These are phyloP conservation scores for Beris morrisii DNA, from an alignment of 2,888 invertebrate genomes.

Conservation along the genomic window DNA sequence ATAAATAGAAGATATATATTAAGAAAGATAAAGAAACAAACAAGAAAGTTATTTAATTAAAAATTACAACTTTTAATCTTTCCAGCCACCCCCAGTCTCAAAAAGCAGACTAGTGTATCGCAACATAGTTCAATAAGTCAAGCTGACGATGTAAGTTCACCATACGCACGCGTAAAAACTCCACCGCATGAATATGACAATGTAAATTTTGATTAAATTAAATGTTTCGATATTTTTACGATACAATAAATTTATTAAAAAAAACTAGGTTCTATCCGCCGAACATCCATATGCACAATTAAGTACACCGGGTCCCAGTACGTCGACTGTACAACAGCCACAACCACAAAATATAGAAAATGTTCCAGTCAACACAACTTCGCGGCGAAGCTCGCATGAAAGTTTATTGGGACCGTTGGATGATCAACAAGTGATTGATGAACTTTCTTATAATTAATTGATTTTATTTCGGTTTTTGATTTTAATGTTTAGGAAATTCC, in stretches of 20 bases:
- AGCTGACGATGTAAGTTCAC: constrained; percentile 63
- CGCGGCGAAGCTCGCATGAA: constrained; percentile 38
- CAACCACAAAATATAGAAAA: constrained; percentile 27
- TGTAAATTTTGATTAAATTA: constrained; percentile 39
- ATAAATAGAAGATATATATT: too few species aligned
- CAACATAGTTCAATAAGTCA: constrained; percentile 64
- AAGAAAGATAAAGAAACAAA: too few species aligned
- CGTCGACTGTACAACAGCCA: constrained; percentile 21
- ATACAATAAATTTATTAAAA: constrained; percentile 20
- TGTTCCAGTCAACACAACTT: constrained; percentile 27
- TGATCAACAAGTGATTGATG: constrained; percentile 27
- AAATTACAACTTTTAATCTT: neutral
- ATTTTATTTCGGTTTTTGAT: neutral
- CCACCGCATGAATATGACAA: constrained; percentile 70
- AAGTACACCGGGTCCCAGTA: constrained; percentile 49
- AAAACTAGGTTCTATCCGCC: constrained; percentile 47
- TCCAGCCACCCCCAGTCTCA: constrained; percentile 51
- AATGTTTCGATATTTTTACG: neutral
- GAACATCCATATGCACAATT: constrained; percentile 57
- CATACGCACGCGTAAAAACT: constrained; percentile 66
- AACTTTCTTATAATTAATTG: neutral
- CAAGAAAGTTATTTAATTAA: too few species aligned
- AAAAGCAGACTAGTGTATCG: constrained; percentile 60
- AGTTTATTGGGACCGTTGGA: constrained; percentile 37
- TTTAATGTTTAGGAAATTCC: constrained; percentile 64